These are phyloP conservation scores for Dendrolimus kikuchii DNA, from an alignment of 1,140 invertebrate genomes.

Conservation along the genomic window DNA sequence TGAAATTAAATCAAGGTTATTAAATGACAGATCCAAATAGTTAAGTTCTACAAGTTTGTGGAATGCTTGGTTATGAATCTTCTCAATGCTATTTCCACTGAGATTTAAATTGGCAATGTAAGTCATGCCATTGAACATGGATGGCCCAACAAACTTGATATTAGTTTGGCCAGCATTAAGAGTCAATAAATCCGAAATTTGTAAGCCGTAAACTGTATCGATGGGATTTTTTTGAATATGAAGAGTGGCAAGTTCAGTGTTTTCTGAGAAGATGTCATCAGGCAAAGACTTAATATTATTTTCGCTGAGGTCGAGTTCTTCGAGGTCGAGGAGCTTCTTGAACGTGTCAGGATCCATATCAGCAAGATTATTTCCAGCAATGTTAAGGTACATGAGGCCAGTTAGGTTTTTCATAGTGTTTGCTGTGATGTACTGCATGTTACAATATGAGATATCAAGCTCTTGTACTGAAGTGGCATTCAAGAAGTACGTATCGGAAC, in stretches of 20 bases:
- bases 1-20: conserved; percentile 76
- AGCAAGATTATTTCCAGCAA: conserved; percentile 76
- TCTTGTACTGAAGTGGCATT: conserved; percentile 77
- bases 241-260: conserved; percentile 74
- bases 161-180: conserved; percentile 77
- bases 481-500: conserved; percentile 69
- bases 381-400: conserved; percentile 76
- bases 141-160: conserved; percentile 75
- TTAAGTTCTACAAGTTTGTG: conserved; percentile 74
- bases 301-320: conserved; percentile 79
- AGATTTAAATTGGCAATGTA: conserved; percentile 76
- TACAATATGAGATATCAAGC: conserved; percentile 78
- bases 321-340: conserved; percentile 72
- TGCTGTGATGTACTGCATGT: conserved; percentile 73
- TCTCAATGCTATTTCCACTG: conserved; percentile 76
- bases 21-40: conserved; percentile 79
- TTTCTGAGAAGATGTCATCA: conserved; percentile 73
- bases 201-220: conserved; percentile 65
- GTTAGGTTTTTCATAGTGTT: conserved; percentile 75
- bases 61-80: conserved; percentile 79
- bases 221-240: conserved; percentile 75
- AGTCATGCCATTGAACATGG: conserved; percentile 76
- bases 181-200: conserved; percentile 72
- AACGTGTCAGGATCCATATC: conserved; percentile 75
- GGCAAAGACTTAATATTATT: conserved; percentile 75